phyloP scores from a whole-genome alignment of 2,888 invertebrate genomes.

The Sinopyrophorus schimmeli region DNA sequence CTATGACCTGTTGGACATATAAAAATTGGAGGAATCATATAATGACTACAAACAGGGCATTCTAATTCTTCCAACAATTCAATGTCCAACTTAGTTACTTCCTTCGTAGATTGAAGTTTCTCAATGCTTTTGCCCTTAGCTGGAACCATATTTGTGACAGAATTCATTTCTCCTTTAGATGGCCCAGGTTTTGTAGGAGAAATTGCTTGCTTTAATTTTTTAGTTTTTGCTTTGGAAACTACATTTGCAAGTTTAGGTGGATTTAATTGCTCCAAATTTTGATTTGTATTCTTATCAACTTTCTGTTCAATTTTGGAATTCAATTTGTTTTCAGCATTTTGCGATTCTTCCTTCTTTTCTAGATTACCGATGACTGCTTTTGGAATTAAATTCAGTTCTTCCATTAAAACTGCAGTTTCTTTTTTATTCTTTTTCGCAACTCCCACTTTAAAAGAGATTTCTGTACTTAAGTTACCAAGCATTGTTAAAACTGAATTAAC shows the following conservation, averaged over 20 bases:
- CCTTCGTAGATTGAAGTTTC: too few relatives aligned
- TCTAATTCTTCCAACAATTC: constrained; percentile 45
- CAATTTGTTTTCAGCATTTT: not conserved
- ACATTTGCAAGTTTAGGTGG: too few relatives aligned
- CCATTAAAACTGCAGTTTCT: constrained; percentile 7
- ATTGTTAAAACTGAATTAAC: constrained; percentile 12
- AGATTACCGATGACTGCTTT: not conserved
- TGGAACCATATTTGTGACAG: too few relatives aligned
- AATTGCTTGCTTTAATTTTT: too few relatives aligned
- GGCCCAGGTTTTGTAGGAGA: too few relatives aligned
- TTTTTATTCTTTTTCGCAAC: constrained; percentile 24
- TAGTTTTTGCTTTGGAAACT: too few relatives aligned
- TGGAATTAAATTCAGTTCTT: not conserved
- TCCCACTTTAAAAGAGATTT: constrained; percentile 20
- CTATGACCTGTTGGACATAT: constrained; percentile 50
- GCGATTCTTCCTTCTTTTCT: not conserved
- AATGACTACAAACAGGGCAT: constrained; percentile 48
- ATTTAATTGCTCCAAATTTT: too few relatives aligned
- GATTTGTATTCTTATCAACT: too few relatives aligned
- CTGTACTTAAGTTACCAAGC: constrained; percentile 10
- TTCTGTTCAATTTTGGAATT: too few relatives aligned
- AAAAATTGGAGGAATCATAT: constrained; percentile 49
- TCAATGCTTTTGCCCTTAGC: too few relatives aligned
- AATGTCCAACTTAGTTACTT: constrained; percentile 40
- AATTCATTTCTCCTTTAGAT: too few relatives aligned